Evolutionary conservation across 1,140 invertebrate species (phyloP).

Genomic region (Papilio xuthus): DNA sequence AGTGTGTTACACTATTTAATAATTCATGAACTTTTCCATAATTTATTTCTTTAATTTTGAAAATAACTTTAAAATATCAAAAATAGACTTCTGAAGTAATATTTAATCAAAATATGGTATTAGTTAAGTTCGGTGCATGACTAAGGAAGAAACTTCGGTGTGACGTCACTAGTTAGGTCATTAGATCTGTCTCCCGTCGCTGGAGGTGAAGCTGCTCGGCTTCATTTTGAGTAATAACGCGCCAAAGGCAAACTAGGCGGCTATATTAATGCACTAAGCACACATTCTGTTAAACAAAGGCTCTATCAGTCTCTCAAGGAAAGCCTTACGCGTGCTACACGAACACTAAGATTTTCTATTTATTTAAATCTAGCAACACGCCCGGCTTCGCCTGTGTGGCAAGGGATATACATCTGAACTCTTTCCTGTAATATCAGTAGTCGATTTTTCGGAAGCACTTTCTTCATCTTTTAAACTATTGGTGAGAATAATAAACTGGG

Average conservation of each 20-base stretch:
- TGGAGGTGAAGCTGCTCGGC: neutral
- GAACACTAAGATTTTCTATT: neutral
- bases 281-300: conserved; percentile 27
- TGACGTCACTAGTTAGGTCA: neutral
- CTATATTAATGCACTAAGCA: conserved; percentile 28
- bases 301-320: conserved; percentile 17
- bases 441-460: too few species aligned
- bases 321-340: conserved; percentile 6
- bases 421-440: too few species aligned
- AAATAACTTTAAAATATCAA: too few species aligned
- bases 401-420: too few species aligned
- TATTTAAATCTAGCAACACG: too few species aligned
- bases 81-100: too few species aligned
- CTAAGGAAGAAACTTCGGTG: neutral
- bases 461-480: too few species aligned
- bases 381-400: too few species aligned
- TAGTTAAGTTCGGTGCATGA: neutral
- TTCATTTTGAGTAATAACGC: conserved; percentile 27
- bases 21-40: too few species aligned
- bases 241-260: conserved; percentile 19
- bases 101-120: neutral
- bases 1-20: neutral
- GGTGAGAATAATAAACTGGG: too few species aligned
- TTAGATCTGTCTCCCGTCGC: neutral
- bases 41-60: too few species aligned